phyloP scores from a whole-genome alignment of 2,113 vertebrate genomes.

The Beaufortia kweichowensis region DNA sequence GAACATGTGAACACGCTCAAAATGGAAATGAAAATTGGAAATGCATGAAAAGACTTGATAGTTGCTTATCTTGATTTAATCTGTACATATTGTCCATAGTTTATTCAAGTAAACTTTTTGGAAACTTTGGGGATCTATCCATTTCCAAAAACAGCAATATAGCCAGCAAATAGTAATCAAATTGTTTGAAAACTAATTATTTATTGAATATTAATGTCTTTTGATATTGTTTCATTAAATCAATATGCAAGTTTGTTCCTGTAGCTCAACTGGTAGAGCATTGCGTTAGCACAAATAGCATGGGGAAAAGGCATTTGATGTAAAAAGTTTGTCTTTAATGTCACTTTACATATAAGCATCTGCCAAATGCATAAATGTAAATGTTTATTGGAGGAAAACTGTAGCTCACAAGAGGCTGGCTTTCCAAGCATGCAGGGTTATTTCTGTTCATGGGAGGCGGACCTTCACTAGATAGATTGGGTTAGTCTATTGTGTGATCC shows the following conservation, averaged over 20 bases:
- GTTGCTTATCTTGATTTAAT: neutral
- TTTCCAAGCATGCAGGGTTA: neutral
- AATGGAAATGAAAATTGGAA: slow-evolving; percentile 20
- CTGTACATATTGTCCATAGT: neutral
- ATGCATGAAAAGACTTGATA: neutral
- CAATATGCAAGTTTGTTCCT: too few relatives aligned
- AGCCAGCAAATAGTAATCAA: neutral
- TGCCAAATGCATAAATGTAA: too few relatives aligned
- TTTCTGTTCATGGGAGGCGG: slow-evolving; percentile 4
- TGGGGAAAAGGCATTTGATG: too few relatives aligned
- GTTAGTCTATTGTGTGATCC: neutral
- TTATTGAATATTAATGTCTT: too few relatives aligned
- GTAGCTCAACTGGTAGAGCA: too few relatives aligned
- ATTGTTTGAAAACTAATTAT: too few relatives aligned
- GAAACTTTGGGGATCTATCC: neutral
- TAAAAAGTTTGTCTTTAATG: too few relatives aligned
- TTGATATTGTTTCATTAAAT: too few relatives aligned
- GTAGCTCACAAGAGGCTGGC: too few relatives aligned
- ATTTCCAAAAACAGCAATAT: neutral
- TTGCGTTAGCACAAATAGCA: too few relatives aligned
- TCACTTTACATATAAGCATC: too few relatives aligned
- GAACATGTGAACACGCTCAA: neutral
- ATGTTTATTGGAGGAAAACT: too few relatives aligned
- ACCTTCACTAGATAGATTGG: neutral
- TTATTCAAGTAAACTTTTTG: neutral